Evolutionary conservation across 2,888 invertebrate species (phyloP), one percentile per base, ranked within the genome.

Genomic region (Sthenelais limicola): DNA sequence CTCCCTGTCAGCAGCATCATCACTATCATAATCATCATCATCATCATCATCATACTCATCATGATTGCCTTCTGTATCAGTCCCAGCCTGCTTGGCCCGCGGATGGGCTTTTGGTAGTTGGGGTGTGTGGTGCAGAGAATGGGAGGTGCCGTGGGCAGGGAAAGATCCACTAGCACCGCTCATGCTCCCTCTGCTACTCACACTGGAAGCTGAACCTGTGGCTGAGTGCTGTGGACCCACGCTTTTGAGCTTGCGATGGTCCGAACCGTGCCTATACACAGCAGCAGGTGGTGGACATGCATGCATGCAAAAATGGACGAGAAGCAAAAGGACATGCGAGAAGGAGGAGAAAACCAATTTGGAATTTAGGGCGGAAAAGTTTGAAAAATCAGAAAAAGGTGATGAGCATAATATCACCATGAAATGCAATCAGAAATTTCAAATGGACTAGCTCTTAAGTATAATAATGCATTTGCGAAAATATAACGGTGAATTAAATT

Each of bases 231-330:
- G 21, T 21, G 7, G 51, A 2, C 62, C 62, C 2, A 35, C 24
- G 26, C 62, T 15, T 38, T 62, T 62, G 62, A 35, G 38, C 62
- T 62, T 62, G 43, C 21, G 43, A 43, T 62, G 35, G 62, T 43
- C 43, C 38, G 9, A 12, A 18, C 21, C 38, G n/a, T 38, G 62
- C 26, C 38, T 38, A 62, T 35, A 35, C 43, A 62, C 62, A 62
- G 38, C 62, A 62, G 58, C n/a, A n/a, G n/a, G n/a, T n/a, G n/a
- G n/a, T n/a, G n/a, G n/a, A n/a, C n/a, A n/a, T n/a, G n/a, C n/a
- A n/a, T n/a, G n/a, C n/a, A n/a, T n/a, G n/a, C n/a, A n/a, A n/a
- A n/a, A n/a, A n/a, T n/a, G n/a, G n/a, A n/a, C n/a, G n/a, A n/a
- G n/a, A n/a, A n/a, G n/a, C n/a, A n/a, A n/a, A n/a, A n/a, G n/a